phyloP scores from a whole-genome alignment of 37 sponge, comb jelly and placozoan species.

The Beroe forskalii region DNA sequence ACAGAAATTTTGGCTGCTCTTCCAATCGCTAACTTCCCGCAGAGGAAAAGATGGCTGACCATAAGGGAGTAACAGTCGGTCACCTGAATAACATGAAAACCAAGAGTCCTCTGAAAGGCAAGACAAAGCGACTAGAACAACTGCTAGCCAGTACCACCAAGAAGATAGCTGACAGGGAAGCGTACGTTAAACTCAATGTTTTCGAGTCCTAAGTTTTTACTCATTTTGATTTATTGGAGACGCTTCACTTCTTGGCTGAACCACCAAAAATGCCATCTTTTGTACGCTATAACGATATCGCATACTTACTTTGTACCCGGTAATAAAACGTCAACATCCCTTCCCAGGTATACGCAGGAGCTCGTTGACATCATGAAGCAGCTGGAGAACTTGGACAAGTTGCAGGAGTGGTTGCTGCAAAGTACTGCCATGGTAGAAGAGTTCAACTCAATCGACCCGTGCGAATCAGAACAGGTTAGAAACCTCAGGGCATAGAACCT shows the following conservation, averaged over 20 bases:
- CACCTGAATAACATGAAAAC: constrained; percentile 18
- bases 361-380: constrained; percentile 2
- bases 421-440: constrained; percentile 9
- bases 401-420: constrained; percentile 1
- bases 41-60: background rate
- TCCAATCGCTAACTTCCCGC: background rate
- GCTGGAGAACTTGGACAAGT: constrained; percentile 28
- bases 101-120: constrained; percentile 38
- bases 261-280: no score
- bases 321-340: no score
- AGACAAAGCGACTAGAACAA: constrained; percentile 52
- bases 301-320: no score
- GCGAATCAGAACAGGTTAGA: constrained; percentile 2
- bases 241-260: no score
- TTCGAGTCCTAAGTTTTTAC: no score
- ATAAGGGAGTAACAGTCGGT: background rate
- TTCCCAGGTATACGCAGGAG: constrained; percentile 33
- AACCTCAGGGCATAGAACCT: no score
- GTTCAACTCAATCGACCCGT: constrained; percentile 11
- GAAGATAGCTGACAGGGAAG: background rate
- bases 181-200: no score
- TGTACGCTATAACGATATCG: no score
- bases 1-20: no score
- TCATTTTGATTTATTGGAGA: no score
- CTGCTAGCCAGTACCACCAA: background rate